Evolutionary conservation across 2,113 vertebrate species (phyloP), one percentile per base, ranked within the genome.

Genomic region (Nanorana parkeri): DNA sequence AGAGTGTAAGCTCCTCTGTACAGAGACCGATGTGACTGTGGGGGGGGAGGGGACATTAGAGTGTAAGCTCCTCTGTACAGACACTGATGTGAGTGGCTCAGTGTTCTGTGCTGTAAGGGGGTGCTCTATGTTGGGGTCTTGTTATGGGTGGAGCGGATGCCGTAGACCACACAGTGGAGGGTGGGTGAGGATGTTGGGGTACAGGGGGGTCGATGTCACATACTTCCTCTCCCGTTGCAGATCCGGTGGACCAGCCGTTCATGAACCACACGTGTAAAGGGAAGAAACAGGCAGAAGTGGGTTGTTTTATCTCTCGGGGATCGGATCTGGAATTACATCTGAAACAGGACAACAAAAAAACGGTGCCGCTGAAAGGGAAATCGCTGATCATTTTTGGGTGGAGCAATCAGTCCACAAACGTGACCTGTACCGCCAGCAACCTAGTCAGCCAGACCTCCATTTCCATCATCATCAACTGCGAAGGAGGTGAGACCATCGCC

Each of bases 241-340:
- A 23, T 1, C 7, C 23, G 3, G 2, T 68, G 67, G n/a, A 47
- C 1, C 1, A 1, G n/a, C 67, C 36, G 3, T 3, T 68, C 13
- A 1, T 47, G 1, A 13, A 47, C 17, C 3, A 41, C 17, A 21
- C 15, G 19, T 68, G 67, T 21, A 16, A 47, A 10, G 41, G 8
- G 4, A 21, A 5, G 13, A 21, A 13, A 4, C 1, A 1, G 3
- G 11, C 2, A 5, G 4, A 1, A 2, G 5, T 68, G 5, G 0
- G 0, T 15, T 68, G 36, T 41, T 47, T 20, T 13, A 23, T 41
- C 20, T 1, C 5, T 7, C 28, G 8, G 1, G 4, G n/a, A 21
- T 2, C 32, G 1, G 41, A 16, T 0, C n/a, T 17, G n/a, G 0
- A 51, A 32, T 20, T 17, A 47, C 4, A 23, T 41, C n/a, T 41